These are phyloP conservation scores for Microctenopoma lineatum DNA, from an alignment of 2,797 vertebrate genomes.

Conservation along the genomic window DNA sequence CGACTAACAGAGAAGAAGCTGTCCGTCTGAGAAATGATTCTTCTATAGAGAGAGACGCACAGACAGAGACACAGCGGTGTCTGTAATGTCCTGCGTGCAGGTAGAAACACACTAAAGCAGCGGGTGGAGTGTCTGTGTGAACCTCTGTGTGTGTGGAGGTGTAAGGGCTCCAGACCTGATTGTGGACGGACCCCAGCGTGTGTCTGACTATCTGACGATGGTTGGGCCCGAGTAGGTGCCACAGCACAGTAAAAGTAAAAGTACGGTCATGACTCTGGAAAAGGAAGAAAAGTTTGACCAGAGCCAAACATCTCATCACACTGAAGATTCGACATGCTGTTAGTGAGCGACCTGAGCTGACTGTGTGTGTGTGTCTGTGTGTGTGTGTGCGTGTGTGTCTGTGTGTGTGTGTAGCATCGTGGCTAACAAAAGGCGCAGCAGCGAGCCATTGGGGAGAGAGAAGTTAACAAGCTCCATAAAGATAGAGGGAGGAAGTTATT, in stretches of 20 bases:
- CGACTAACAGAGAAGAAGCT: slow-evolving; percentile 63
- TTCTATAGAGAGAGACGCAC: slow-evolving; percentile 30
- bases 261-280: slow-evolving; percentile 8
- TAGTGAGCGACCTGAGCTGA: slow-evolving; percentile 35
- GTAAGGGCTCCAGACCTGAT: neutral
- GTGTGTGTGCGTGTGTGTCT: slow-evolving; percentile 21
- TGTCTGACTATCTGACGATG: no score
- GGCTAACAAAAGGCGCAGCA: slow-evolving; percentile 61
- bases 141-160: no score
- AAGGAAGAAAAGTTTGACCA: slow-evolving; percentile 8
- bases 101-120: slow-evolving; percentile 8
- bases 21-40: slow-evolving; percentile 66
- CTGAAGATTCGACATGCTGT: slow-evolving; percentile 36
- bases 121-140: neutral
- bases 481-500: slow-evolving; percentile 61
- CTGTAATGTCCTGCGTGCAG: slow-evolving; percentile 26
- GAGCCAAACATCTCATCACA: slow-evolving; percentile 56
- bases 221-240: no score
- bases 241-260: no score
- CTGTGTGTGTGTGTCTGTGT: slow-evolving; percentile 24
- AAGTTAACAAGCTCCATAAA: slow-evolving; percentile 66
- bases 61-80: neutral
- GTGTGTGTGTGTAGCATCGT: slow-evolving; percentile 1
- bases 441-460: slow-evolving; percentile 58
- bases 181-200: neutral